Percentiles rank a stretch among this genome's conserved stretches.
Conservation (phyloP, 1,140 invertebrate genomes). For the Tribolium madens region DNA sequence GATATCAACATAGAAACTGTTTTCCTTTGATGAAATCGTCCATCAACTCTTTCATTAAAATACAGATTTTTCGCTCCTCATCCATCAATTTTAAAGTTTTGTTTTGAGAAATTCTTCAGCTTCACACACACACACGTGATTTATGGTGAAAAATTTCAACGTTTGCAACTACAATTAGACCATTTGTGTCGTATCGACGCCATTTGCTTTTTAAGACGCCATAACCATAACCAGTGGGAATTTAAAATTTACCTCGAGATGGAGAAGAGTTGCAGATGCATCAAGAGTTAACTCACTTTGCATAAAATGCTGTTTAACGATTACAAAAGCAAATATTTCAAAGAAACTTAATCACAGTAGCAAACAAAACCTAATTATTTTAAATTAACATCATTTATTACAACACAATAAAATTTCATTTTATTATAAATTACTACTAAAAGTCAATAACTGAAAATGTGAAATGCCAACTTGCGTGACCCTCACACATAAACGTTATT, state of each 20-base stretch:
- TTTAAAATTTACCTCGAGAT: not conserved
- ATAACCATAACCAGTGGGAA: not conserved
- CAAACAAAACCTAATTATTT: not conserved
- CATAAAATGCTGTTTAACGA: not conserved
- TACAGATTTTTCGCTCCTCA: not conserved
- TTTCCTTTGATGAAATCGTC: not conserved
- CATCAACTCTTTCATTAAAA: too few species aligned
- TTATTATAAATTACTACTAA: too few species aligned
- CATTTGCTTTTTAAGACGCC: conserved; percentile 1
- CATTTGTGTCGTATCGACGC: not conserved
- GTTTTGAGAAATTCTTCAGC: conserved; percentile 5
- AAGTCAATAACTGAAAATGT: not conserved
- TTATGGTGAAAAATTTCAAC: not conserved
- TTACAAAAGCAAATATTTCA: not conserved
- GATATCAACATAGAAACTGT: not conserved
- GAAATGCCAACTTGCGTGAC: not conserved
- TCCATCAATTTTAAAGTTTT: not conserved
- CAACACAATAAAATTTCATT: too few species aligned
- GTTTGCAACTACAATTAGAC: not conserved
- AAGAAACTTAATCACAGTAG: not conserved
- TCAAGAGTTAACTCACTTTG: not conserved
- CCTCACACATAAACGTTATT: too few species aligned
- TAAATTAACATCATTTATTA: not conserved
- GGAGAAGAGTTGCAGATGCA: not conserved
- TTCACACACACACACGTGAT: not conserved